Percentiles rank a stretch among this genome's conserved stretches.
Conservation (phyloP, 1,140 invertebrate species). For the Ruditapes philippinarum region DNA sequence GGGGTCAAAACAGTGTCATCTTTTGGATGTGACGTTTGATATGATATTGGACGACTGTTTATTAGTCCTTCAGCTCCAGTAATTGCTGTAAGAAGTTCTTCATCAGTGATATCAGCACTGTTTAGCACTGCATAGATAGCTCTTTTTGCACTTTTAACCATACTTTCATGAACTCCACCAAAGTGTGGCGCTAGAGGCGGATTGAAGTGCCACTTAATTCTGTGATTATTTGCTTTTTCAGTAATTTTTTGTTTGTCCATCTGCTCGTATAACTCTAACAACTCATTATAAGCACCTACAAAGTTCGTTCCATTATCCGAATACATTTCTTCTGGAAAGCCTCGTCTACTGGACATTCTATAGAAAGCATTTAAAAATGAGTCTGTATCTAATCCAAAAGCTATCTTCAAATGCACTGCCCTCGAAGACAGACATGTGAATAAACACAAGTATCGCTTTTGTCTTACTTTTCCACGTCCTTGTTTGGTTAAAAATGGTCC, state of each 20-base stretch:
- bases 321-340: slow-evolving; percentile 14
- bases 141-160: slow-evolving; percentile 83
- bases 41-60: slow-evolving; percentile 25
- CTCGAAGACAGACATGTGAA: slow-evolving; percentile 29
- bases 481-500: slow-evolving; percentile 43
- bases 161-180: slow-evolving; percentile 86
- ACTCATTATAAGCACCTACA: slow-evolving; percentile 44
- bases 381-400: slow-evolving; percentile 28
- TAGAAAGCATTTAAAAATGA: slow-evolving; percentile 46
- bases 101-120: slow-evolving; percentile 31
- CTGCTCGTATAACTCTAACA: not conserved
- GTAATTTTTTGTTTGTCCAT: slow-evolving; percentile 35
- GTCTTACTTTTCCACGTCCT: slow-evolving; percentile 9
- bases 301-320: slow-evolving; percentile 60
- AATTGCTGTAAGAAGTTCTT: slow-evolving; percentile 46
- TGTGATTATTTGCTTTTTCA: slow-evolving; percentile 38
- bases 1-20: slow-evolving; percentile 43
- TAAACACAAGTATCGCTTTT: slow-evolving; percentile 37
- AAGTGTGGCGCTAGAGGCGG: slow-evolving; percentile 85
- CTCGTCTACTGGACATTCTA: slow-evolving; percentile 36
- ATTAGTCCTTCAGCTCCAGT: slow-evolving; percentile 44
- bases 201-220: slow-evolving; percentile 86
- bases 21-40: slow-evolving; percentile 19
- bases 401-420: slow-evolving; percentile 13
- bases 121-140: not conserved